Conservation (phyloP, 2,888 invertebrate genomes). For the Rhagophthalmus giganteus region DNA sequence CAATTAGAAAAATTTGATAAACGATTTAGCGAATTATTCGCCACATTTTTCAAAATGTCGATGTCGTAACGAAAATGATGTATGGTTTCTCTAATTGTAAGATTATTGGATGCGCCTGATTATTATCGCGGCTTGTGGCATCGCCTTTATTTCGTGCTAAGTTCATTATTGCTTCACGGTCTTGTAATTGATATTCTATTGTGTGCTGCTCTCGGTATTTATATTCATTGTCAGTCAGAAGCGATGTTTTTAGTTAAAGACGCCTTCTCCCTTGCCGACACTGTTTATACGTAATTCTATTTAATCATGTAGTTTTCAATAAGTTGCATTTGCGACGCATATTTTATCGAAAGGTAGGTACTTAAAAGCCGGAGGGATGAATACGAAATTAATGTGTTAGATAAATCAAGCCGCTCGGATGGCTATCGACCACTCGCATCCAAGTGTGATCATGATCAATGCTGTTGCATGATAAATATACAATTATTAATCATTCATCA, state of each 20-base stretch:
- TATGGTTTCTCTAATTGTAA: not conserved
- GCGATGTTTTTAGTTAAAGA: too few relatives aligned
- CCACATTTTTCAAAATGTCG: not conserved
- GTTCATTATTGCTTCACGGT: constrained; percentile 17
- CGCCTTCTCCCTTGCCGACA: too few relatives aligned
- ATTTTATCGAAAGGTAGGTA: constrained; percentile 39
- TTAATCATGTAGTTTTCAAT: constrained; percentile 26
- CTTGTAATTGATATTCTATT: constrained; percentile 22
- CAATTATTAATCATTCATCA: constrained; percentile 54
- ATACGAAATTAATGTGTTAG: constrained; percentile 49
- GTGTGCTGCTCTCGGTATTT: constrained; percentile 14
- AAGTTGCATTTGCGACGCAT: constrained; percentile 22
- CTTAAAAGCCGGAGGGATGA: constrained; percentile 42
- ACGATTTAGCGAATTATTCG: not conserved
- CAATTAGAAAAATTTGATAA: not conserved
- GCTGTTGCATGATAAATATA: constrained; percentile 51
- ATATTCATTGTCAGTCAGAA: constrained; percentile 9
- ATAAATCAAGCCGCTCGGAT: constrained; percentile 48
- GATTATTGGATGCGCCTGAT: constrained; percentile 8
- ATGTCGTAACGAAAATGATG: not conserved
- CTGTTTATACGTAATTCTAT: too few relatives aligned
- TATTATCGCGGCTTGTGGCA: constrained; percentile 25
- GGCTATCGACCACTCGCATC: constrained; percentile 42
- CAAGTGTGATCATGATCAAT: constrained; percentile 51
- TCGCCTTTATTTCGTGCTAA: constrained; percentile 13